Evolutionary conservation across 2,888 invertebrate species (phyloP).

Genomic region (Oligia strigilis): DNA sequence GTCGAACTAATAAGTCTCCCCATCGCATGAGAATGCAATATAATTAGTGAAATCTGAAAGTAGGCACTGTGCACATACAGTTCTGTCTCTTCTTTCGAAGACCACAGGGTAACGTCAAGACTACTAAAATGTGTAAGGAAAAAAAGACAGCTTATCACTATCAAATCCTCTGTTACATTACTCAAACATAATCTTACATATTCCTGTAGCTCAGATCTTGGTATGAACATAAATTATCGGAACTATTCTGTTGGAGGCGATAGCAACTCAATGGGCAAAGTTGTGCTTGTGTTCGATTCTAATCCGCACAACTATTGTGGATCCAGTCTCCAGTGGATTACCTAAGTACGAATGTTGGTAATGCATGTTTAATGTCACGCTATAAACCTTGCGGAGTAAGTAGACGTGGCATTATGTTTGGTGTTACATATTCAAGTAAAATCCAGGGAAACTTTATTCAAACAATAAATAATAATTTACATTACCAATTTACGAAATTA

Average conservation of each 20-base stretch:
- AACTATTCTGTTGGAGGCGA: slow-evolving; percentile 49
- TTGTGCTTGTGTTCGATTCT: slow-evolving; percentile 57
- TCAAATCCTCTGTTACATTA: background rate
- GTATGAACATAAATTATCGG: slow-evolving; percentile 60
- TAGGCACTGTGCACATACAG: background rate
- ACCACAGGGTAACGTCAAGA: background rate
- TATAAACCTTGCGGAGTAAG: background rate
- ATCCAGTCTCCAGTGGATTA: slow-evolving; percentile 52
- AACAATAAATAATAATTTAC: background rate
- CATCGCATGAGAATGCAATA: background rate
- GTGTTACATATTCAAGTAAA: background rate
- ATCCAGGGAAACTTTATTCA: background rate
- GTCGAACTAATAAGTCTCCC: background rate
- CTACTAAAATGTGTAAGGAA: background rate
- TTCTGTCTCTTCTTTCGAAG: background rate
- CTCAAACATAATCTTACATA: slow-evolving; percentile 33
- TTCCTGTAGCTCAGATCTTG: slow-evolving; percentile 47
- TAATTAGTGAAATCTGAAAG: background rate
- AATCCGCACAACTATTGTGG: slow-evolving; percentile 61
- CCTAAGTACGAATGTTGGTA: slow-evolving; percentile 52
- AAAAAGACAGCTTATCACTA: background rate
- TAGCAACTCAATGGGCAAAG: slow-evolving; percentile 58
- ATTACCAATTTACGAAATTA: background rate
- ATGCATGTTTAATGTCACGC: slow-evolving; percentile 53
- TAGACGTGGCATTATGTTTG: background rate